Evolutionary conservation across 2,113 vertebrate genomes (phyloP).

Genomic region (Ploceus nigricollis): DNA sequence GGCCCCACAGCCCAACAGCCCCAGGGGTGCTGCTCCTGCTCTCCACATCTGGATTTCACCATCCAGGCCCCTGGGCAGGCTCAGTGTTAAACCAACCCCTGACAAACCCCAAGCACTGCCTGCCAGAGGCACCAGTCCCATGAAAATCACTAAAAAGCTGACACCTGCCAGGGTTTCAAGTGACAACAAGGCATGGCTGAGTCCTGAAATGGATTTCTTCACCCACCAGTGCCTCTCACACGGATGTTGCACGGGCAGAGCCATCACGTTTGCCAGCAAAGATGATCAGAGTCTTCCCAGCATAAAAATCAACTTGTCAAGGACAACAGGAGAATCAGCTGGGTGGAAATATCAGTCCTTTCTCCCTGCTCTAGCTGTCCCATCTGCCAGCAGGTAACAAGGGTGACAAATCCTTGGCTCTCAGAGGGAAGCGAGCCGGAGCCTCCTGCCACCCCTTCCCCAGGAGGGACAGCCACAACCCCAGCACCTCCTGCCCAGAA

Average conservation of each 20-base stretch:
- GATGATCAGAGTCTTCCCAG: neutral
- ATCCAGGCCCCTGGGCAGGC: neutral
- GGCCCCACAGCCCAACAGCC: neutral
- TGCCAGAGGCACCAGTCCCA: neutral
- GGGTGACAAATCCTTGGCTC: neutral
- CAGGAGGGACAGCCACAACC: neutral
- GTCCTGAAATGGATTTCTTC: neutral
- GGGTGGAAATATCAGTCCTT: neutral
- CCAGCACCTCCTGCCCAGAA: neutral
- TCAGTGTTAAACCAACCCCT: neutral
- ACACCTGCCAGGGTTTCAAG: neutral
- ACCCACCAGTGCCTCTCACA: neutral
- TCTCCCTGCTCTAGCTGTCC: neutral
- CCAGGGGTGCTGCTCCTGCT: neutral
- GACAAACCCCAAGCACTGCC: neutral
- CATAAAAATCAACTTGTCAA: neutral
- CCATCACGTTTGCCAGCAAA: neutral
- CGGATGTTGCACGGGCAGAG: rapidly evolving
- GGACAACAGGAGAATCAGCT: neutral
- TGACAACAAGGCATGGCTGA: neutral
- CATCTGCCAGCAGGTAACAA: neutral
- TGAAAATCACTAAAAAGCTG: neutral
- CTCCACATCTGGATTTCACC: neutral
- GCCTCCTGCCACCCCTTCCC: neutral
- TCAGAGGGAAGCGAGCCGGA: rapidly evolving